Base-by-base conservation (phyloP, 2,797 vertebrate species). In the Ctenopoma kingsleyae region DNA sequence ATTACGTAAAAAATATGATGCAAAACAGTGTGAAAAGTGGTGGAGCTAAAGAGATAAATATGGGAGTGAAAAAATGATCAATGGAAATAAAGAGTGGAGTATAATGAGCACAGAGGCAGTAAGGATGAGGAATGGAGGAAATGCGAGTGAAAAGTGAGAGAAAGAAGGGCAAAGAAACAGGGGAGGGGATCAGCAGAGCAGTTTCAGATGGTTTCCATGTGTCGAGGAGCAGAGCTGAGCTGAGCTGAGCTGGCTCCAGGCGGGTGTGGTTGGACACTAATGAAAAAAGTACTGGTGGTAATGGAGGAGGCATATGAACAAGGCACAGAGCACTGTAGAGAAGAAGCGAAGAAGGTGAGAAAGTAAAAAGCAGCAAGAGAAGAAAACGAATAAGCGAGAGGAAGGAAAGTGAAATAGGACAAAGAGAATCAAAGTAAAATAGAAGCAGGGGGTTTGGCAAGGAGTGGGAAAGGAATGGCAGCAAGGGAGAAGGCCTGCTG, bases 121-220 rank as follows among this genome's bases (percentile, higher is more conserved):
- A 32, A 55, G 46, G 49, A 65, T 68, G 40, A 57, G 66, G 49
- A 82, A 54, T 48, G 74, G 51, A 54, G 71, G 49, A 56, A 82
- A 84, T 46, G 66, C 49, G 61, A 76, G 19, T 78, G 77, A 68
- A 50, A 83, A 85, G 74, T 22, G 70, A 67, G 57, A 71, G 82
- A 83, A 74, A 11, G 58, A 71, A 80, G 78, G 76, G 78, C 67
- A 80, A 69, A 71, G 87, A 80, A 87, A 87, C 73, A 74, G 84
- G 92, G 86, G 82, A 76, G 85, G 83, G 82, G 87, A 80, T 75
- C 68, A 73, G 80, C 60, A 41, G 60, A 85, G 85, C 58, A 67
- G 64, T 56, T 88, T 93, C 84, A 93, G 92, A 94, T 94, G 90
- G 92, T 89, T 91, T 93, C 93, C 94, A 94, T 94, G 92, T 94